A percentile compares a stretch with the other conserved stretches of the same genome.
phyloP scores from a whole-genome alignment of 2,113 vertebrate species.

The Tinamus guttatus region DNA sequence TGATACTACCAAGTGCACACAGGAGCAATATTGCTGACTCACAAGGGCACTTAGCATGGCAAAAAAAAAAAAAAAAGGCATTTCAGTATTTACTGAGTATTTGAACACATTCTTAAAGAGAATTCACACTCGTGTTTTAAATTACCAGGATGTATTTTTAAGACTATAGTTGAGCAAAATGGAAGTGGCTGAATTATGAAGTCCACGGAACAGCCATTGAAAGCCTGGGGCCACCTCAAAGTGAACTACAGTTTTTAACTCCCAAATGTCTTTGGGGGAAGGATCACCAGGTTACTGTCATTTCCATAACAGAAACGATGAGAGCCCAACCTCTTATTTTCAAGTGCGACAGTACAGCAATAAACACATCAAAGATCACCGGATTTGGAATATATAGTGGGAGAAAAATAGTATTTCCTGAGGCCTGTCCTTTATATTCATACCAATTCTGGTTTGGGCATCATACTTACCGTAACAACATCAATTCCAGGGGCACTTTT shows the following conservation, averaged over 20 bases:
- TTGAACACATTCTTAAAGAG: background rate
- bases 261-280: background rate
- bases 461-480: background rate
- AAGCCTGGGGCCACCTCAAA: background rate
- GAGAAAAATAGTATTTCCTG: background rate
- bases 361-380: background rate
- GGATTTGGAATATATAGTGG: background rate
- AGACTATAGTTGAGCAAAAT: background rate
- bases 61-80: background rate
- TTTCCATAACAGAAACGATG: background rate
- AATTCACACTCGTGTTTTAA: background rate
- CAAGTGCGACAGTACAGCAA: background rate
- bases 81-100: background rate
- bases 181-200: background rate
- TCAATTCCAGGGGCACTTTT: background rate
- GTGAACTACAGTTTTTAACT: too few species aligned
- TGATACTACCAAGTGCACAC: background rate
- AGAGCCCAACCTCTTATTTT: background rate
- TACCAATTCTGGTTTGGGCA: background rate
- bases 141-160: background rate
- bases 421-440: background rate
- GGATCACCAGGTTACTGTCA: background rate
- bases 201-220: background rate
- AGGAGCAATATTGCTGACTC: slow-evolving; percentile 32
- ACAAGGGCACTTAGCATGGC: background rate